Conservation (phyloP, 1,140 invertebrate genomes). For the Daktulosphaira vitifoliae region DNA sequence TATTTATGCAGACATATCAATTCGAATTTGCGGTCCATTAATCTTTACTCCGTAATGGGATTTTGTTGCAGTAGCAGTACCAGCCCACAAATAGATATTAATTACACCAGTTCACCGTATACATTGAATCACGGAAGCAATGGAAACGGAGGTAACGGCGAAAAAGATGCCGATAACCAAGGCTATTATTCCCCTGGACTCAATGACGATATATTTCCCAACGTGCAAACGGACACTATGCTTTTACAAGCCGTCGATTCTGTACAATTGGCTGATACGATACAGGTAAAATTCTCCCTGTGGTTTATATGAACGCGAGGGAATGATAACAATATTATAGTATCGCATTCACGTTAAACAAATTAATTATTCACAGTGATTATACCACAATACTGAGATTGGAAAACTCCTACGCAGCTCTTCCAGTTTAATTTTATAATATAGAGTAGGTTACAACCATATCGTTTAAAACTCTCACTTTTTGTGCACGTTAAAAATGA, state of each 20-base stretch:
- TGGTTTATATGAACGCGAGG: too few species aligned
- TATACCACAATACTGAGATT: too few species aligned
- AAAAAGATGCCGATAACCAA: constrained; percentile 15
- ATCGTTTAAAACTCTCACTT: too few species aligned
- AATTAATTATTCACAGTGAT: too few species aligned
- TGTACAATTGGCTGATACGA: constrained; percentile 53
- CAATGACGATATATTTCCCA: constrained; percentile 68
- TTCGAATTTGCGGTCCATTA: constrained; percentile 3
- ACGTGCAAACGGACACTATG: constrained; percentile 57
- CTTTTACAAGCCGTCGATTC: constrained; percentile 56
- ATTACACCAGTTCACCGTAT: constrained; percentile 17
- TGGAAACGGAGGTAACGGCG: not conserved
- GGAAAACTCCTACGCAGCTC: too few species aligned
- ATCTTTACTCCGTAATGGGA: constrained; percentile 27
- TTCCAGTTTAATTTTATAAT: too few species aligned
- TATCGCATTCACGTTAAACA: too few species aligned
- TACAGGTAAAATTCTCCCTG: constrained; percentile 46
- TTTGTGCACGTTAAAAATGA: too few species aligned
- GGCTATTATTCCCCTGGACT: constrained; percentile 63
- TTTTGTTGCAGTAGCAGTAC: constrained; percentile 28
- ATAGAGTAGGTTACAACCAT: too few species aligned
- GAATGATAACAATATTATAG: too few species aligned
- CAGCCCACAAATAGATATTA: constrained; percentile 36
- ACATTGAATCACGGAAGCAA: constrained; percentile 2
- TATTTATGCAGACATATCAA: too few species aligned